These are phyloP conservation scores for Eupithecia dodoneata DNA, from an alignment of 2,888 invertebrate species.

Conservation along the genomic window DNA sequence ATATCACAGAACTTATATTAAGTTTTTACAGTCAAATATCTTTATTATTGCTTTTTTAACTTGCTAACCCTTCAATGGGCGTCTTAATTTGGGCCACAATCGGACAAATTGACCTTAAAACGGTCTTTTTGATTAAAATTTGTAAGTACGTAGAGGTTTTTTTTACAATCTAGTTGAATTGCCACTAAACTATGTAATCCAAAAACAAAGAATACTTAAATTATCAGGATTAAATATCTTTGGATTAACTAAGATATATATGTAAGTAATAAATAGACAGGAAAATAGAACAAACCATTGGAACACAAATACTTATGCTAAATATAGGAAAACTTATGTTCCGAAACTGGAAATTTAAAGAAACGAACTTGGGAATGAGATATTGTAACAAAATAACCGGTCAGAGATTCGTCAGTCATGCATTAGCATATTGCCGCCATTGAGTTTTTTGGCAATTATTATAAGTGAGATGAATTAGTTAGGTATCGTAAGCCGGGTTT, in stretches of 20 bases:
- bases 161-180: not conserved
- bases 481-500: not conserved
- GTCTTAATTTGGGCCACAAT: not conserved
- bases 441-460: slow-evolving; percentile 13
- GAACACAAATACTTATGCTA: slow-evolving; percentile 16
- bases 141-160: not conserved
- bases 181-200: slow-evolving; percentile 5
- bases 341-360: slow-evolving; percentile 15
- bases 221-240: slow-evolving; percentile 15
- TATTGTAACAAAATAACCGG: slow-evolving; percentile 13
- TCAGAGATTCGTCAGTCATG: slow-evolving; percentile 48
- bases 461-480: not conserved
- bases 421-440: slow-evolving; percentile 17
- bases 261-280: not conserved
- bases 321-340: slow-evolving; percentile 18
- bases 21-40: slow-evolving; percentile 50
- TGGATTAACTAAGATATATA: slow-evolving; percentile 14
- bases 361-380: not conserved
- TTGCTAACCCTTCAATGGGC: not conserved
- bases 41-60: slow-evolving; percentile 38
- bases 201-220: slow-evolving; percentile 15
- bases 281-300: slow-evolving; percentile 2
- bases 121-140: not conserved
- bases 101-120: not conserved
- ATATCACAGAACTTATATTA: slow-evolving; percentile 61